These are phyloP conservation scores for Tiaroga cobitis DNA, from an alignment of 2,797 vertebrate species.

Conservation along the genomic window DNA sequence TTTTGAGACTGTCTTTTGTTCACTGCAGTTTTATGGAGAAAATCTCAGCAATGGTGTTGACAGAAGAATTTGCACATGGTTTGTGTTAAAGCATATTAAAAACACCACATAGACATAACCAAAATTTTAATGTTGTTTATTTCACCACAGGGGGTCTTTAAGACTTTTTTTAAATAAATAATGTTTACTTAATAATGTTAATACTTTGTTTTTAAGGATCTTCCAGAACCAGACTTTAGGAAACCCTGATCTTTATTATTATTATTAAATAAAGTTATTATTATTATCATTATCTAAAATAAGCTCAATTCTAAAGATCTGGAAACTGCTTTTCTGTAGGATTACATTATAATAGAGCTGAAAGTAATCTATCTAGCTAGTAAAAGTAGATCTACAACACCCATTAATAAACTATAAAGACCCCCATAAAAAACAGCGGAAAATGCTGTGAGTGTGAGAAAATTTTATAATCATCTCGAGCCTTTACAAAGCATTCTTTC, in stretches of 20 bases:
- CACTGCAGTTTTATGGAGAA: too few species aligned
- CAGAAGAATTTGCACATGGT: too few species aligned
- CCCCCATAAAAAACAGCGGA: background rate
- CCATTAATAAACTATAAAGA: conserved; percentile 9
- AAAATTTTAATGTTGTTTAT: too few species aligned
- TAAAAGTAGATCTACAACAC: conserved; percentile 23
- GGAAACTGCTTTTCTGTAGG: background rate
- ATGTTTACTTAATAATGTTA: too few species aligned
- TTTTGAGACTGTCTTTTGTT: too few species aligned
- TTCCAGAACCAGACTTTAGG: background rate
- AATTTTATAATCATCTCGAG: background rate
- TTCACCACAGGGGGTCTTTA: too few species aligned
- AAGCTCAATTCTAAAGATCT: background rate
- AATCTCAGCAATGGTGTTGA: too few species aligned
- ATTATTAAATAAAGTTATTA: too few species aligned
- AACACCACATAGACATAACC: too few species aligned
- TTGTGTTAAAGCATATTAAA: too few species aligned
- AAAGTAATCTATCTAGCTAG: background rate
- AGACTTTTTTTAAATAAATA: too few species aligned
- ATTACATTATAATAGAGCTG: background rate
- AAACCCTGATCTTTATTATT: too few species aligned
- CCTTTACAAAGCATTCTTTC: conserved; percentile 13
- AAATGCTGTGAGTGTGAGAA: background rate
- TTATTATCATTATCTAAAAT: background rate
- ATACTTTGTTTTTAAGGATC: background rate